Conservation (phyloP, 2,797 vertebrate species). For the Parauchenoglanis ngamensis region DNA sequence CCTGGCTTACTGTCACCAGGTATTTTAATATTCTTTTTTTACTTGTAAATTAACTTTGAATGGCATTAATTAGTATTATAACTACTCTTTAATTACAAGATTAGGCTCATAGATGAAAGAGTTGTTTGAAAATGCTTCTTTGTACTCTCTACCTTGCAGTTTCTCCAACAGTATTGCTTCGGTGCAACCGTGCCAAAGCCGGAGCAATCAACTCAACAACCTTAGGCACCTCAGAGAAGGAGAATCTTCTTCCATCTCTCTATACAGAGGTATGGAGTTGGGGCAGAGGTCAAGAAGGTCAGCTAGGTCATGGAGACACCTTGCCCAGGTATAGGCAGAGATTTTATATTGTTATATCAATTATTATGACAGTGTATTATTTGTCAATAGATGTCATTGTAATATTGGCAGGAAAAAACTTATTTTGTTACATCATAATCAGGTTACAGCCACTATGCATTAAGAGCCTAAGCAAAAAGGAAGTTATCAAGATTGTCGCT, state of each 20-base stretch:
- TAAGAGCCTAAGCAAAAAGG: conserved; percentile 87
- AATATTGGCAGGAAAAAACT: not conserved
- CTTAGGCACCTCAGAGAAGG: conserved; percentile 68
- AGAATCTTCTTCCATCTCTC: conserved; percentile 77
- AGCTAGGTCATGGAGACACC: conserved; percentile 93
- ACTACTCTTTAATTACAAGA: not conserved
- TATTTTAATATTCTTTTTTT: conserved; percentile 59
- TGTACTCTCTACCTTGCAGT: conserved; percentile 62
- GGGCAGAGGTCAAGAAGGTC: conserved; percentile 95
- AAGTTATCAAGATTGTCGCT: conserved; percentile 88
- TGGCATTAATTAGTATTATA: not conserved
- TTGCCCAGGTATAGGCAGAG: conserved; percentile 80
- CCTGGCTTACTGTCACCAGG: conserved; percentile 87
- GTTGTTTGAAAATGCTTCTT: not conserved
- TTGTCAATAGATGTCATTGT: not conserved
- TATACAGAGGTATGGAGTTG: conserved; percentile 97
- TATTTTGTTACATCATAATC: conserved; percentile 22
- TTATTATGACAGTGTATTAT: too few species aligned
- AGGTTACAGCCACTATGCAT: conserved; percentile 96
- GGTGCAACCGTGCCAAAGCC: conserved; percentile 67
- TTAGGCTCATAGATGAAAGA: not conserved
- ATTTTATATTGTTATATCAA: not conserved
- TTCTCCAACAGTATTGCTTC: conserved; percentile 78
- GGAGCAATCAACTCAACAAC: conserved; percentile 76
- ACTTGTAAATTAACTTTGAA: not conserved